Evolutionary conservation across 2,888 invertebrate genomes (phyloP), one percentile per base, ranked within the genome.

Genomic region (Leuctra nigra): DNA sequence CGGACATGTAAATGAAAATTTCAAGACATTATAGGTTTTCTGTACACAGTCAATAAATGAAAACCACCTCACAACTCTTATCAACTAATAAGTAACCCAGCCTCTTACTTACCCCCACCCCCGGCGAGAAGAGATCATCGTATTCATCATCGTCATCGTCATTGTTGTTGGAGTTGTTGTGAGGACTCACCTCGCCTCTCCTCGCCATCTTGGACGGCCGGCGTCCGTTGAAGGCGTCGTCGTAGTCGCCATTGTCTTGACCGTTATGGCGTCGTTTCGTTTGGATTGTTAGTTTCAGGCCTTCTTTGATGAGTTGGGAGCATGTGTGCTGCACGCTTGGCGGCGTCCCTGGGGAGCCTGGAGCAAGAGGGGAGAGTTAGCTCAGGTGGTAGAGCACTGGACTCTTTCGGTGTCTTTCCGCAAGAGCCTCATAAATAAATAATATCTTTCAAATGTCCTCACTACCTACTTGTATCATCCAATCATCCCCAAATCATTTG

Each of bases 281-380:
- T 75, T 92, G 90, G 70, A 94, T 87, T 68, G 91, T 87, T 68
- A 91, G 77, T 77, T 92, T 93, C 71, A 94, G 78, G 63, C 92
- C 77, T 69, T 79, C 92, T 76, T 93, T 93, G 74, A 94, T 92
- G 65, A 93, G 80, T 74, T 91, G 89, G 68, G 91, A 89, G 74
- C 91, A 86, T 64, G 90, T 91, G 79, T 89, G 84, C 63, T 81
- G 81, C 56, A 82, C 75, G 63, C 80, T 80, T 54, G 79, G 78
- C 53, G 79, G 78, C 61, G 73, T 71, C 53, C 70, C 71, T 62
- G 72, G 70, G 36, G 72, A 72, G 60, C 71, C 70, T 61, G 70
- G 64, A 60, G 70, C 68, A 54, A 69, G 69, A 23, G 4, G 22
- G 6, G 48, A 24, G 4, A 24, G 18, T n/a, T n/a, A n/a, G n/a